Percentiles rank a stretch among this genome's conserved stretches.
These are phyloP conservation scores for Drosophila limbata DNA, from an alignment of 2,888 invertebrate genomes.

Conservation along the genomic window DNA sequence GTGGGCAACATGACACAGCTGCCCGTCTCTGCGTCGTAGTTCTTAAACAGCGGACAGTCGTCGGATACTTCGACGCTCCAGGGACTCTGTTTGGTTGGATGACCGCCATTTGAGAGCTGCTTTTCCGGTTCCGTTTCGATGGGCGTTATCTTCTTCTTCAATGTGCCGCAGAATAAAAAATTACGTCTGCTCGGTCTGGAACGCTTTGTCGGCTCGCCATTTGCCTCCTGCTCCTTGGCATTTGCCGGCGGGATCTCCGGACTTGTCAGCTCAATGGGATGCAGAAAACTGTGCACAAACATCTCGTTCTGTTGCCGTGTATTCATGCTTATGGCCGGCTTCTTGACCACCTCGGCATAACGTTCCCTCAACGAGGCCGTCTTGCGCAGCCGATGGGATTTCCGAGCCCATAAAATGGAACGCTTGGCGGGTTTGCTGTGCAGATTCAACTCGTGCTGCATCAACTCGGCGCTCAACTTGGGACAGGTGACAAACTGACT, in stretches of 20 bases:
- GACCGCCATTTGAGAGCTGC: slow-evolving; percentile 74
- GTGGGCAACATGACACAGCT: slow-evolving; percentile 85
- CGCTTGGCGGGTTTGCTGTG: slow-evolving; percentile 82
- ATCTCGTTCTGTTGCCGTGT: slow-evolving; percentile 84
- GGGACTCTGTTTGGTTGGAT: slow-evolving; percentile 65
- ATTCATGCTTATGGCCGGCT: slow-evolving; percentile 84
- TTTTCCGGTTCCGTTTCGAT: slow-evolving; percentile 83
- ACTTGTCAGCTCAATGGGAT: slow-evolving; percentile 82
- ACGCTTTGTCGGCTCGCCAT: slow-evolving; percentile 62
- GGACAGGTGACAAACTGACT: slow-evolving; percentile 87
- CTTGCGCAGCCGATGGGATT: slow-evolving; percentile 83
- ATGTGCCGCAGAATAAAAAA: slow-evolving; percentile 83
- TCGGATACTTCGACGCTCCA: slow-evolving; percentile 80
- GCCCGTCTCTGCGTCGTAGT: slow-evolving; percentile 85
- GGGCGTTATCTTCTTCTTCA: slow-evolving; percentile 85
- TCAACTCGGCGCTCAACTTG: slow-evolving; percentile 83
- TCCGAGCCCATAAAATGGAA: slow-evolving; percentile 84
- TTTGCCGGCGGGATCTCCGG: slow-evolving; percentile 15
- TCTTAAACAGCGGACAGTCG: slow-evolving; percentile 83
- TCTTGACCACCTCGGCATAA: slow-evolving; percentile 83
- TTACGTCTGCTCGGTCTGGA: slow-evolving; percentile 73
- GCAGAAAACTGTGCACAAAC: slow-evolving; percentile 84
- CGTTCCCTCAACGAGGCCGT: slow-evolving; percentile 84
- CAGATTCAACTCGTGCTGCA: slow-evolving; percentile 84
- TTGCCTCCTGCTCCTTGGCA: slow-evolving; percentile 60